A percentile compares a stretch with the other conserved stretches of the same genome.
Evolutionary conservation across 1,140 invertebrate genomes (phyloP).

Genomic region (Stenopsyche tienmushanensis): DNA sequence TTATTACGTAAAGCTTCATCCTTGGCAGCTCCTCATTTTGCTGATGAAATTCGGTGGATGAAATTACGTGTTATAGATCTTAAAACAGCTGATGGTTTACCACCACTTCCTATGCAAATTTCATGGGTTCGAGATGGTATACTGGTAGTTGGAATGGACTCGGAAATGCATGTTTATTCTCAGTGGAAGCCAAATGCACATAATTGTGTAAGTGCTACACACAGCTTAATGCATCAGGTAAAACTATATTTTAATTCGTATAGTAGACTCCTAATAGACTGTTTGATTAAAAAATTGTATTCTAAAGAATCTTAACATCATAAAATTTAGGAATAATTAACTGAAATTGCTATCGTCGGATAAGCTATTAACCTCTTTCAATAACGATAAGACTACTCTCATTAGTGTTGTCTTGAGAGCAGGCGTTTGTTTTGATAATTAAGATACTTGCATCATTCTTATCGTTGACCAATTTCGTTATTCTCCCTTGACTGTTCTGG

Average conservation of each 20-base stretch:
- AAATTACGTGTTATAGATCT: slow-evolving; percentile 88
- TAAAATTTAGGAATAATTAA: no score
- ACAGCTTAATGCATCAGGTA: slow-evolving; percentile 45
- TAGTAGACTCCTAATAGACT: no score
- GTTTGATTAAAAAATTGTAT: no score
- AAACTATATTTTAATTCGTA: neutral
- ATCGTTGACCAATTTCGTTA: no score
- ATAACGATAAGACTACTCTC: no score
- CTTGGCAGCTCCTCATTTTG: slow-evolving; percentile 77
- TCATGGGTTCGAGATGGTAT: slow-evolving; percentile 98
- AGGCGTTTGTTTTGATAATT: no score
- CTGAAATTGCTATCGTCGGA: no score
- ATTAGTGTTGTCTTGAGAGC: no score
- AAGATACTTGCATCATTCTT: no score
- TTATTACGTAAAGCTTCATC: slow-evolving; percentile 85
- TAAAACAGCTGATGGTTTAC: slow-evolving; percentile 91
- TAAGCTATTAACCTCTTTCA: no score
- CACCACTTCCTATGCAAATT: slow-evolving; percentile 96
- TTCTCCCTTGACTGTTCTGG: no score
- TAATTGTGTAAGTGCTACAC: slow-evolving; percentile 52
- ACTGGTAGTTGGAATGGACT: slow-evolving; percentile 97
- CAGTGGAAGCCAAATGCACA: slow-evolving; percentile 87
- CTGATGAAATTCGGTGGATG: slow-evolving; percentile 94
- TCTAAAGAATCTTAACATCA: no score
- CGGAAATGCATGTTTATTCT: slow-evolving; percentile 99